Evolutionary conservation across 1,140 invertebrate genomes (phyloP), one percentile per base, ranked within the genome.

Genomic region (Parapsyche elsis): DNA sequence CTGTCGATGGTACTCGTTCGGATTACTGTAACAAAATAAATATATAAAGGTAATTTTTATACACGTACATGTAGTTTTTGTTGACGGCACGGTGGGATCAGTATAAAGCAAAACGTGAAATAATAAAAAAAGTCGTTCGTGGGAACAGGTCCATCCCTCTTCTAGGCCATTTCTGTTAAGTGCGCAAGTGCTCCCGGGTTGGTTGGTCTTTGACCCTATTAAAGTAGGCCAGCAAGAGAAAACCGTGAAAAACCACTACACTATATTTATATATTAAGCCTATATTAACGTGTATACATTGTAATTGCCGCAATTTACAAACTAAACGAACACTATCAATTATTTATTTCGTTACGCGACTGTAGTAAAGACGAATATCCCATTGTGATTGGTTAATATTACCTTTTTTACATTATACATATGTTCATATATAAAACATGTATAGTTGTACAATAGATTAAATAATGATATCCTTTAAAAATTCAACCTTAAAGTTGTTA

Each of bases 1-100:
- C 84, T 94, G 93, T 76, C 92, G 91, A 83, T 95, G 92, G 80
- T 94, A 92, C 84, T 95, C 94, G 84, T 97, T 97, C 0, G 96
- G 96, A 88, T 97, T 96, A 80, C 96, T 97, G 88, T 10, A 76
- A 79, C 77, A 83, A 82, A 19, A 21, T 21, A 79, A 79, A 79
- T 44, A 81, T 2, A 44, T 5, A 5, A 12, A 5, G 19, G 1
- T 67, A 23, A 67, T 4, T 67, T 7, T 67, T 21, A 30, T 67
- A 7, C 21, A 59, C 1, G 21, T 16, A 59, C 5, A 59, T 10
- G 10, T 59, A 16, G 14, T 5, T 59, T 59, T 59, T 16, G 14
- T 21, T 21, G 53, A 21, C 53, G 53, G 21, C 10, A 10, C 10
- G 53, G 53, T 12, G 12, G 12, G 9, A 30, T 26, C 9, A 26